Evolutionary conservation across 2,797 vertebrate genomes (phyloP).

Genomic region (Acomys russatus): DNA sequence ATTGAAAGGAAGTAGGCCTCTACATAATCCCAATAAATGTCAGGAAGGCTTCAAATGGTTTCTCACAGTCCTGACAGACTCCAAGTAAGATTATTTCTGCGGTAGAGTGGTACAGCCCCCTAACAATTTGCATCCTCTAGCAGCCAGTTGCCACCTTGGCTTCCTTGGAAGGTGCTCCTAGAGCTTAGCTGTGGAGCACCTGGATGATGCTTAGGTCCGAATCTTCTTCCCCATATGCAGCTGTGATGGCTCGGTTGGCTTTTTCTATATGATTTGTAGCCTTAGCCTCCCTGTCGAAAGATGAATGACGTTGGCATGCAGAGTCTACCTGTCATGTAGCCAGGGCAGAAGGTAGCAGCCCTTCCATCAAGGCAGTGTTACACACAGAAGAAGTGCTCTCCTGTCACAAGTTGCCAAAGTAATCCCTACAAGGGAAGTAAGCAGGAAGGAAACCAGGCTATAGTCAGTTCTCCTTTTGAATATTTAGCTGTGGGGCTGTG

Average conservation of each 20-base stretch:
- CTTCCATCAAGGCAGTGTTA: too few relatives aligned
- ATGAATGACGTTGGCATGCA: too few relatives aligned
- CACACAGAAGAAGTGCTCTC: too few relatives aligned
- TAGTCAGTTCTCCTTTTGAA: background rate
- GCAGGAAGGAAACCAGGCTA: background rate
- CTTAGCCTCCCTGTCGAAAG: background rate
- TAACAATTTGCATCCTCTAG: fast-evolving
- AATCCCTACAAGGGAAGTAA: background rate
- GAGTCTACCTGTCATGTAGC: background rate
- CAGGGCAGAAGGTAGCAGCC: background rate
- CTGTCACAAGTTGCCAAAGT: too few relatives aligned
- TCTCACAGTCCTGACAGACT: fast-evolving
- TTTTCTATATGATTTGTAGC: fast-evolving
- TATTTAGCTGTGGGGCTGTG: background rate
- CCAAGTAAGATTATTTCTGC: fast-evolving
- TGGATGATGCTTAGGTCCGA: background rate
- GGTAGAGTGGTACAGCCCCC: fast-evolving
- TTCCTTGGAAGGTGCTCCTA: fast-evolving
- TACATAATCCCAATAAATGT: fast-evolving
- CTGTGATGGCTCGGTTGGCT: fast-evolving
- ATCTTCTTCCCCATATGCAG: fast-evolving
- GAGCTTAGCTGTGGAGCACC: fast-evolving
- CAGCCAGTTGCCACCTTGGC: background rate
- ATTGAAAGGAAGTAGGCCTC: fast-evolving
- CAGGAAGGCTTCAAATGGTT: fast-evolving